These are phyloP conservation scores for Meta bourneti DNA, from an alignment of 2,888 invertebrate genomes.

Conservation along the genomic window DNA sequence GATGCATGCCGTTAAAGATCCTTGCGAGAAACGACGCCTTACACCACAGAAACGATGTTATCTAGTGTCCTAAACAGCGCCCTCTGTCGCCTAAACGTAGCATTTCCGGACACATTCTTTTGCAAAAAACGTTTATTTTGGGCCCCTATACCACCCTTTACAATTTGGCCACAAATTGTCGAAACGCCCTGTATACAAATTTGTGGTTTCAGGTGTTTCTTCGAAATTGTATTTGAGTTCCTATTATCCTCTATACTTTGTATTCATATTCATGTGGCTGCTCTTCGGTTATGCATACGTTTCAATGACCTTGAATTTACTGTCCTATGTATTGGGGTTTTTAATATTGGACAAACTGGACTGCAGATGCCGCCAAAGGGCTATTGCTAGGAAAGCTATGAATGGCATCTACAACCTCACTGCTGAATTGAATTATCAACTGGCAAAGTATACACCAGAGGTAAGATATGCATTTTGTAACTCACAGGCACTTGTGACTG, in stretches of 20 bases:
- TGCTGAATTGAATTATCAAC: constrained; percentile 45
- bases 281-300: constrained; percentile 40
- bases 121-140: no score
- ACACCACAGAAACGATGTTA: no score
- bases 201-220: constrained; percentile 13
- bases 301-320: constrained; percentile 3
- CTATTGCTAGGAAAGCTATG: background rate
- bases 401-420: background rate
- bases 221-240: background rate
- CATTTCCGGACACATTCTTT: no score
- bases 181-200: no score
- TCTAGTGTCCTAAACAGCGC: no score
- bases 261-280: constrained; percentile 23
- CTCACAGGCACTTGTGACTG: background rate
- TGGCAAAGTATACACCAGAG: constrained; percentile 34
- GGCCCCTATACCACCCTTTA: no score
- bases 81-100: no score
- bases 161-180: no score
- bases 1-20: no score
- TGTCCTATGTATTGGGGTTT: constrained; percentile 22
- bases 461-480: background rate
- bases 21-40: no score
- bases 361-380: constrained; percentile 18
- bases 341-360: constrained; percentile 45
- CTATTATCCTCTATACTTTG: constrained; percentile 1